Conservation (phyloP, 1,140 invertebrate genomes). For the Bombyx mori region ASM3026992v2 NC_085129.1:11010501-11011000, state of each 20-base stretch:
- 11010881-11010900: no score
- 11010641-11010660: conserved; percentile 22
- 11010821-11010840: no score
- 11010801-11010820: no score
- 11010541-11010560: conserved; percentile 53
- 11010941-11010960: neutral
- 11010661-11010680: conserved; percentile 24
- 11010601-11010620: conserved; percentile 46
- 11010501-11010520: conserved; percentile 47
- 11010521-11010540: conserved; percentile 51
- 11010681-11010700: neutral
- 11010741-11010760: no score
- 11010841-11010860: no score
- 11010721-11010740: no score
- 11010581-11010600: conserved; percentile 39
- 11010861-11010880: no score
- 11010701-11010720: no score
- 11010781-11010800: no score
- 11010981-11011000: conserved; percentile 10
- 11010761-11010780: no score
- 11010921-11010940: neutral
- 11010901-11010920: no score
- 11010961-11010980: neutral
- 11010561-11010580: conserved; percentile 55
- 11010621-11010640: conserved; percentile 48